Percentiles rank a stretch among this genome's conserved stretches.
Evolutionary conservation across 1,140 invertebrate genomes (phyloP).

Genomic region (Drosophila bocqueti): DNA sequence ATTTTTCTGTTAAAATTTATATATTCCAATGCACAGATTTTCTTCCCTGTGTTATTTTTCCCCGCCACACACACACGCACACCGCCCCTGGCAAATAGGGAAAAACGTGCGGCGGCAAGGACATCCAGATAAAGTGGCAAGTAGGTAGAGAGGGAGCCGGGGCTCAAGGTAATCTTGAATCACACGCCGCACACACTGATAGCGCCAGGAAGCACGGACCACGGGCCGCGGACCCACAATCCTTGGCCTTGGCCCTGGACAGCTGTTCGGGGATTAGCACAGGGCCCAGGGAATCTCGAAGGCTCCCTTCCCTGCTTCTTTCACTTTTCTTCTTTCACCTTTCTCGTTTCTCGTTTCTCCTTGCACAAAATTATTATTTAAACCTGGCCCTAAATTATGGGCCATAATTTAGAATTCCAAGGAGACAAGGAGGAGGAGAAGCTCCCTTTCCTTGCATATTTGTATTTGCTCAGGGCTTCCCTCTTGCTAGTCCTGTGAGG

Average conservation of each 20-base stretch:
- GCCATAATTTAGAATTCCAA: conserved; percentile 63
- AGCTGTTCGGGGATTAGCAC: conserved; percentile 69
- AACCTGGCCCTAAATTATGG: conserved; percentile 61
- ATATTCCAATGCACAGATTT: background rate
- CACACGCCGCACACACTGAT: conserved; percentile 54
- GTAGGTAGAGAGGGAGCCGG: conserved; percentile 31
- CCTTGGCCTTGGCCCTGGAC: conserved; percentile 34
- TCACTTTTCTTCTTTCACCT: conserved; percentile 4
- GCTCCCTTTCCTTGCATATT: conserved; percentile 14
- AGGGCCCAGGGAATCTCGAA: conserved; percentile 7
- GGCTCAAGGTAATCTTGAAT: conserved; percentile 63
- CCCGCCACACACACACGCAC: conserved; percentile 6
- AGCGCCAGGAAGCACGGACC: conserved; percentile 58
- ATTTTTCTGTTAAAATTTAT: background rate
- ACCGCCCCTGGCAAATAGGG: conserved; percentile 1
- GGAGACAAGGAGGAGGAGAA: background rate
- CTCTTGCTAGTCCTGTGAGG: background rate
- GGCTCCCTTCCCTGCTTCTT: background rate
- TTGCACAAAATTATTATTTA: conserved; percentile 45
- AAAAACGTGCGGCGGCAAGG: conserved; percentile 55
- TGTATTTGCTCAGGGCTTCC: conserved; percentile 37
- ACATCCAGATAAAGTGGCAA: conserved; percentile 65
- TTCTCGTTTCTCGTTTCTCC: background rate
- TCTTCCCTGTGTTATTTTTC: conserved; percentile 4
- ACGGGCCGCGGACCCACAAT: conserved; percentile 47